Evolutionary conservation across 35 echinoderm and acorn worm species (phyloP), one percentile per base, ranked within the genome.

Genomic region (Amphiura filiformis): DNA sequence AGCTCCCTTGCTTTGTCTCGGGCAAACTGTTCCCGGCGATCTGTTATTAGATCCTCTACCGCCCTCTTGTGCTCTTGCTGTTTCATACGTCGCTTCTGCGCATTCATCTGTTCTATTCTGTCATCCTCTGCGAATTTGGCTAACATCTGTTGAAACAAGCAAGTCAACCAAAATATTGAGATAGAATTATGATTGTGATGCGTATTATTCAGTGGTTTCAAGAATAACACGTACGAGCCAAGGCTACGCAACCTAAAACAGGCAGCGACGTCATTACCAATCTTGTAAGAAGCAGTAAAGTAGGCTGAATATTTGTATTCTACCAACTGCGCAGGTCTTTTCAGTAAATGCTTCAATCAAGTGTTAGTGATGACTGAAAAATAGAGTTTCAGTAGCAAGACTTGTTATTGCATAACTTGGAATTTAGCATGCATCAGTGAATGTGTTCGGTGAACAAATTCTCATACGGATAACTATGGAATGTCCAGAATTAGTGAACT

Each of bases 51-150:
- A 26, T 84, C 35, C 76, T 98, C 92, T 32, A 98, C 96, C 31
- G 89, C 89, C 75, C 96, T 78, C 87, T 92, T 94, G 93, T 98
- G 96, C 38, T 98, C 92, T 70, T 80, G 96, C 76, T 98, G 96
- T 79, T 94, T 94, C 96, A 98, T 98, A 79, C 96, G 96, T 1
- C 96, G 96, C 36, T 91, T 90, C 89, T 98, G 92, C n/a, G 92
- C 96, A 87, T 98, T 98, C 96, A 98, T 94, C 65, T 98, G 96
- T 75, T 98, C 96, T 18, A 98, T 92, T 38, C 92, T 89, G 49
- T 98, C 96, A 76, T 98, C 96, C 52, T 94, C 96, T 22, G 93
- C 96, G 90, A 94, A 98, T 81, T 98, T 98, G 49, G 96, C 90
- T 85, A 98, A 78, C 96, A 98, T 98, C 96, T 98, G 34, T 26